A percentile compares a stretch with the other conserved stretches of the same genome.
Conservation (phyloP, 2,113 vertebrate genomes). For the Ariopsis seemanni region DNA sequence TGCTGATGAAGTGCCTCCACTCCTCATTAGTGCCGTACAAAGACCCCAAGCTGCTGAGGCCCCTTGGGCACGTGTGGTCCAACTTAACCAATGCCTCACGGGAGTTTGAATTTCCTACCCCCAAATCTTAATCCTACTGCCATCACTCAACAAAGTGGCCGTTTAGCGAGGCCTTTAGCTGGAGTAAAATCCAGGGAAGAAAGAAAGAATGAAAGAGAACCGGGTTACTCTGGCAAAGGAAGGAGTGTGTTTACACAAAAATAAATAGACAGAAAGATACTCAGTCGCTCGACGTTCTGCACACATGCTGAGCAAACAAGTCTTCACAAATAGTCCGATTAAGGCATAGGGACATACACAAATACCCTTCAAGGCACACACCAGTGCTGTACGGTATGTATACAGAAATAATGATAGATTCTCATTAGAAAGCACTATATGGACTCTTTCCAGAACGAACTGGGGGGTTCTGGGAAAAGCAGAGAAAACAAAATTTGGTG, state of each 20-base stretch:
- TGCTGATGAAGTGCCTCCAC: conserved; percentile 35
- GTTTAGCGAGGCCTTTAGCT: conserved; percentile 26
- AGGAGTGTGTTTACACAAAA: conserved; percentile 46
- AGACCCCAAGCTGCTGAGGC: conserved; percentile 18
- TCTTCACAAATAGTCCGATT: conserved; percentile 32
- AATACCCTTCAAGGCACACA: background rate
- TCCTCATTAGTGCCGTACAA: conserved; percentile 28
- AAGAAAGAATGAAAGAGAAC: conserved; percentile 22
- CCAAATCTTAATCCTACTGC: conserved; percentile 19
- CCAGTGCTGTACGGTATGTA: background rate
- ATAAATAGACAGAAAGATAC: conserved; percentile 49
- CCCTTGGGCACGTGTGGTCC: conserved; percentile 5
- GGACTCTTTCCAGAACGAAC: background rate
- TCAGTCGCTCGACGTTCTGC: conserved; percentile 14
- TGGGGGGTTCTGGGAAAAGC: conserved; percentile 13
- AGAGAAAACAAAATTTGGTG: conserved; percentile 56
- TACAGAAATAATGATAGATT: conserved; percentile 24
- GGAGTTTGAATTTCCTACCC: conserved; percentile 42
- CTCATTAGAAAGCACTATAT: background rate
- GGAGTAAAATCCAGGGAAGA: background rate
- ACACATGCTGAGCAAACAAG: conserved; percentile 35
- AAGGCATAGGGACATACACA: conserved; percentile 34
- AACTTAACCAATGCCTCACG: conserved; percentile 18
- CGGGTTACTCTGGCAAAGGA: conserved; percentile 26
- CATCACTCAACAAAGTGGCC: conserved; percentile 35